Evolutionary conservation across 2,797 vertebrate species (phyloP), one percentile per base, ranked within the genome.

Genomic region (Neosalanx taihuensis): DNA sequence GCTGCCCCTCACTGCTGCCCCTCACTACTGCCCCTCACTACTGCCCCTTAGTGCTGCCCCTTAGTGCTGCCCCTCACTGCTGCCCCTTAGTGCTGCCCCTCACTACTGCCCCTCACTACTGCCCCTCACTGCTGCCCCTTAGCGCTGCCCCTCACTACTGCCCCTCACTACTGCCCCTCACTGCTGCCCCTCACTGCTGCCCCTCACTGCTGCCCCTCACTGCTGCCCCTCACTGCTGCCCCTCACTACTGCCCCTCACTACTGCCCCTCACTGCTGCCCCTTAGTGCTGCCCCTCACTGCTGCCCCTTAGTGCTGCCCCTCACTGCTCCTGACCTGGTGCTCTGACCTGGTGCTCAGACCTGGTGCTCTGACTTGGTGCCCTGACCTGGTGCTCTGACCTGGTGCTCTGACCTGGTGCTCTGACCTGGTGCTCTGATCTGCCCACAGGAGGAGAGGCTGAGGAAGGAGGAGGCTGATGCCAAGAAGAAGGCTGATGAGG

Each of bases 391-490:
- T 35, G 33, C 33, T 6, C 33, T 35, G 3, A 4, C 3, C 33
- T 35, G 33, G 4, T 20, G 53, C 53, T 2, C 53, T 26, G 23
- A 26, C 23, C 23, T 26, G 23, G 23, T 17, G 29, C 49, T 31
- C 46, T 6, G 13, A 59, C 31, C 12, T 35, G 51, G 64, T 65
- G 51, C 7, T 53, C 17, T 59, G 29, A 63, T 60, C 6, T 67
- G 76, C 51, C 26, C 33, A 29, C 82, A 99, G 98, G 98, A 99
- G 81, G 97, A 99, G 86, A 97, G 97, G 83, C 93, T 92, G 86
- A 90, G 90, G 71, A 94, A 89, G 90, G 96, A 99, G 92, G 98
- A 99, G 85, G 74, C 88, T 10, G 97, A 98, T 1, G 91, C 87
- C 64, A 94, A 94, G 91, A 95, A 94, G 89, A 95, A 89, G 81